Evolutionary conservation across 2,113 vertebrate genomes (phyloP), one percentile per base, ranked within the genome.

Genomic region (Burhinus bistriatus): DNA sequence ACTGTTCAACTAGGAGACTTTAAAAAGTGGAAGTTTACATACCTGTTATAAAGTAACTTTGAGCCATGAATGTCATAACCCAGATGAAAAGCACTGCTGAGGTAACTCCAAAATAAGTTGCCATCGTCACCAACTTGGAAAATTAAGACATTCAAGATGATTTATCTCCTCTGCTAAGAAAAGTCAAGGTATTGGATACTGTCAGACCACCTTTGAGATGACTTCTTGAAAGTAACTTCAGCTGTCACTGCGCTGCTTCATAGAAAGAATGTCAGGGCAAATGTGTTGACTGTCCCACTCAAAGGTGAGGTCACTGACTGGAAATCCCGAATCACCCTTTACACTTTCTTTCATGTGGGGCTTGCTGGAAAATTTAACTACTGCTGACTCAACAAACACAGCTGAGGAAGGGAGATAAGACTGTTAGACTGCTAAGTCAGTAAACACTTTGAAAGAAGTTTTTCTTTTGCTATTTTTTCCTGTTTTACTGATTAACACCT

Each of bases 351-450:
- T 97, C 94, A 96, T 96, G 94, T 91, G 68, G 90, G 38, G 64
- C 29, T 58, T 93, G 85, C 92, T 98, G 98, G 98, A 98, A 98
- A 98, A 97, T 97, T 93, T 96, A 98, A 96, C 91, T 97, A 93
- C 75, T 98, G 98, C 98, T 98, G 98, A 98, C 97, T 98, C 97
- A 98, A 96, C 97, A 94, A 98, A 88, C 87, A 96, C 36, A 87
- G 87, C 97, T 96, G 98, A 97, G 98, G 98, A 98, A 98, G 83
- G 85, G 94, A 98, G 98, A 98, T 98, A 98, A 98, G 96, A 92
- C 51, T 90, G 72, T 52, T 66, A 89, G 51, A 88, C n/a, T 97
- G 92, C 84, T 95, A 76, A 87, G 70, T 86, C 93, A 97, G 96
- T 97, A 96, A 97, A 97, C 32, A 94, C n/a, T 89, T 82, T 6